Conservation (phyloP, 1,140 invertebrate species). For the Zeugodacus cucurbitae region DNA sequence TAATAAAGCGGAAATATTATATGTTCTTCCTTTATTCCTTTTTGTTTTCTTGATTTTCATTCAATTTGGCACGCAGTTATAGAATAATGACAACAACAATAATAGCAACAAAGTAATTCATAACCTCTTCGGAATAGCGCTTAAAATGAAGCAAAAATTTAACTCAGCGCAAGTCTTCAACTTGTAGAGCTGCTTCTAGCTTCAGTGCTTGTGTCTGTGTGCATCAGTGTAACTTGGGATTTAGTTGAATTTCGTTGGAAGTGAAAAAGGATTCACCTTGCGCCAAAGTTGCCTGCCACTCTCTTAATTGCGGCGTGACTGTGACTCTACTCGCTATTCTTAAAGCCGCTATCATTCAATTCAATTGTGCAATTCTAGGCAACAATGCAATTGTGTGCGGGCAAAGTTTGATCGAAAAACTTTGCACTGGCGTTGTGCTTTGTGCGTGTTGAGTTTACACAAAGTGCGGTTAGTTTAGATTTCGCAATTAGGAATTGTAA, state of each 20-base stretch:
- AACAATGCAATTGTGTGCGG: background rate
- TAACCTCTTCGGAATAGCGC: background rate
- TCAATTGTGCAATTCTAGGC: background rate
- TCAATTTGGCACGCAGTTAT: background rate
- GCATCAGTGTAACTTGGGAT: no score
- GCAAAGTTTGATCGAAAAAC: slow-evolving; percentile 11
- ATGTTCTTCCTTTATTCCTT: background rate
- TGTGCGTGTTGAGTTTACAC: background rate
- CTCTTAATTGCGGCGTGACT: background rate
- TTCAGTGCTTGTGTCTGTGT: background rate
- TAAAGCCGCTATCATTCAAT: background rate
- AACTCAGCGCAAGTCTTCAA: background rate
- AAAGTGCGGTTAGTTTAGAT: background rate
- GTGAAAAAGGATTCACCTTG: background rate
- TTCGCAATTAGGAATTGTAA: background rate
- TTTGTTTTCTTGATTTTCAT: background rate
- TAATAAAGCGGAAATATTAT: background rate
- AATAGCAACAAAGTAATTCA: background rate
- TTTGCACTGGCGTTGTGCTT: background rate
- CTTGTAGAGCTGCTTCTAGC: background rate
- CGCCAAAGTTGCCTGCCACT: background rate
- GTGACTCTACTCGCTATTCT: background rate
- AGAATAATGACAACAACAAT: background rate
- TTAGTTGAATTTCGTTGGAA: background rate
- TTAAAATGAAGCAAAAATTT: background rate